phyloP scores from a whole-genome alignment of 2,797 vertebrate species.

The Sebastiscus albofasciatus region DNA sequence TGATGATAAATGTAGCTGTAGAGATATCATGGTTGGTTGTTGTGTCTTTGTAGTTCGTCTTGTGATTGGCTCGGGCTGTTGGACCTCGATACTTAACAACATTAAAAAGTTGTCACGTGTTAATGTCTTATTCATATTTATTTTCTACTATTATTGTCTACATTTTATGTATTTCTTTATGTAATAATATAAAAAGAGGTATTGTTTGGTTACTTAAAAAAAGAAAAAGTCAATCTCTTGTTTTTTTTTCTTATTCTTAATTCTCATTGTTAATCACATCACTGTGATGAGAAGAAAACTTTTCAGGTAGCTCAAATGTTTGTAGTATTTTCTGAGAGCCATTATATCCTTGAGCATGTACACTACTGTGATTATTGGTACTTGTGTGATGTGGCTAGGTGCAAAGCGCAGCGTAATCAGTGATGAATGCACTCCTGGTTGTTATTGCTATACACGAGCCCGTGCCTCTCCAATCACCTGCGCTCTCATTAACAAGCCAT shows the following conservation, averaged over 20 bases:
- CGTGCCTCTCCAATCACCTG: constrained; percentile 61
- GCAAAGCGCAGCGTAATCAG: constrained; percentile 49
- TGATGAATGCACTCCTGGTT: constrained; percentile 35
- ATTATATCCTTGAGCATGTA: constrained; percentile 8
- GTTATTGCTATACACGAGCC: constrained; percentile 23
- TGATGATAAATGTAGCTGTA: too few relatives aligned
- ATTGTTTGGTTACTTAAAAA: not conserved
- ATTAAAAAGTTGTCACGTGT: too few relatives aligned
- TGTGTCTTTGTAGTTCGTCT: too few relatives aligned
- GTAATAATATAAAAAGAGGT: not conserved
- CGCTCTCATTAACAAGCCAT: constrained; percentile 65
- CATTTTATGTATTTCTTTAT: not conserved
- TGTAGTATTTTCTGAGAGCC: not conserved
- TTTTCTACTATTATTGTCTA: too few relatives aligned
- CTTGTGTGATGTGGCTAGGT: constrained; percentile 3
- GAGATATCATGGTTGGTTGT: too few relatives aligned
- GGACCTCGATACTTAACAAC: too few relatives aligned
- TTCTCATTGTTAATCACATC: not conserved
- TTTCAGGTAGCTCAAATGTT: not conserved
- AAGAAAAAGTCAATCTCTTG: not conserved
- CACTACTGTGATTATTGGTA: constrained; percentile 28
- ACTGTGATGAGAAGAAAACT: not conserved
- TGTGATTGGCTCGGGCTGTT: too few relatives aligned
- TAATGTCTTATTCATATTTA: too few relatives aligned
- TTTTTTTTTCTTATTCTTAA: not conserved